Base-by-base conservation (phyloP, 1,140 invertebrate genomes). In the Augochlora pura region DNA sequence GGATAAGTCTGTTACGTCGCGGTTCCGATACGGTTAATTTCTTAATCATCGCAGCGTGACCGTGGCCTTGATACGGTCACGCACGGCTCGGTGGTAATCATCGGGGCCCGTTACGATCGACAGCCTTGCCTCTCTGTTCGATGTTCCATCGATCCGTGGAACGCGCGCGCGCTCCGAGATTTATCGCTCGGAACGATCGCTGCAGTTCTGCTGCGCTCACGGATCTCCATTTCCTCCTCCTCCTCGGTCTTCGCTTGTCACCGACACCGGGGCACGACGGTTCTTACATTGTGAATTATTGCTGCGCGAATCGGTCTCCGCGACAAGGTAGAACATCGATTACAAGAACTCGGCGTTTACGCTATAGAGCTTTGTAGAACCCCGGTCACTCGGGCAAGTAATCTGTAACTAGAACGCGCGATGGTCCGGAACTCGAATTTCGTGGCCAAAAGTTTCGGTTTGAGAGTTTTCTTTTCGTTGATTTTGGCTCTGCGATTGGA, bases 1-100 rank as follows among this genome's bases (percentile, higher is more conserved):
- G 80, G 60, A 66, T 70, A 70, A 27, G 75, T 49, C 32, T n/a
- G 67, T 65, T 46, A 49, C 70, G 70, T 63, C 42, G 49, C 42
- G 49, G 25, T 62, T 49, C 21, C 63, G 64, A 67, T 77, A 79
- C 60, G 63, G 65, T 64, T 59, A 72, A 74, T 80, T 86, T 64
- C 78, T 82, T 80, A 88, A 82, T 88, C 82, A 82, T 42, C 87
- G 73, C 76, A 76, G 79, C 87, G 65, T 87, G 83, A 90, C 86
- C 88, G 21, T 90, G 87, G 87, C 88, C 88, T 90, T 90, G 84
- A 54, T 46, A 64, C 77, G 73, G 74, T 82, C 86, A 81, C 83
- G 68, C 74, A 14, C 75, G 67, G 62, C 38, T 70, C 70, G 76
- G 87, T 73, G 76, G 87, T 82, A 81, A 82, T 84, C 70, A 86